Conservation (phyloP, 2,888 invertebrate genomes). For the Agriopis marginaria region DNA sequence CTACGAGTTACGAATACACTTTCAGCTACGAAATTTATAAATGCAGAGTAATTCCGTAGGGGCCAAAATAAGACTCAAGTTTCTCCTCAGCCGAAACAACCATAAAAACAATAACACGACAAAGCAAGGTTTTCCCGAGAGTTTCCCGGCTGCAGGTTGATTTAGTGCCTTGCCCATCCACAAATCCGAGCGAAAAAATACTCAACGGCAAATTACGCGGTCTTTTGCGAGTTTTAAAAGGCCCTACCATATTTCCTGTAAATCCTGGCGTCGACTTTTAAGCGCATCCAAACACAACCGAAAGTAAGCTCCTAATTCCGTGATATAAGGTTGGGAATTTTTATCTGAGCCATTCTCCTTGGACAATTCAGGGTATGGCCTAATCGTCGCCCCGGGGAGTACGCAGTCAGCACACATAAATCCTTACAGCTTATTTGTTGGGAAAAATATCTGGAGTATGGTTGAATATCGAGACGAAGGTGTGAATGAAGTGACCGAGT, state of each 20-base stretch:
- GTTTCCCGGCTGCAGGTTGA: conserved; percentile 32
- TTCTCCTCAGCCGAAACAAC: conserved; percentile 11
- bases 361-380: conserved; percentile 37
- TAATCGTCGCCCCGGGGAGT: conserved; percentile 45
- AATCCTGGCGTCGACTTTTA: conserved; percentile 46
- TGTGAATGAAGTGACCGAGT: conserved; percentile 42
- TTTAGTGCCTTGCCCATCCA: conserved; percentile 34
- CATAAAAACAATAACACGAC: conserved; percentile 23
- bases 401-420: conserved; percentile 57
- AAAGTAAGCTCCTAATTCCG: conserved; percentile 55
- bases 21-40: conserved; percentile 6
- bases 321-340: conserved; percentile 63
- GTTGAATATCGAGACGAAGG: conserved; percentile 37
- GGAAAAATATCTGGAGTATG: conserved; percentile 56
- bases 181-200: conserved; percentile 36
- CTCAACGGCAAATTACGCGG: conserved; percentile 39
- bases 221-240: conserved; percentile 35
- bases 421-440: conserved; percentile 64
- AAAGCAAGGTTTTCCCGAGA: conserved; percentile 18
- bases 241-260: conserved; percentile 43
- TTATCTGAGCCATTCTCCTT: conserved; percentile 50
- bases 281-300: conserved; percentile 45
- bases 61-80: conserved; percentile 1
- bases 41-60: conserved; percentile 1
- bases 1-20: neutral